These are phyloP conservation scores for Doryteuthis pealeii DNA, from an alignment of 1,140 invertebrate species.

Conservation along the genomic window DNA sequence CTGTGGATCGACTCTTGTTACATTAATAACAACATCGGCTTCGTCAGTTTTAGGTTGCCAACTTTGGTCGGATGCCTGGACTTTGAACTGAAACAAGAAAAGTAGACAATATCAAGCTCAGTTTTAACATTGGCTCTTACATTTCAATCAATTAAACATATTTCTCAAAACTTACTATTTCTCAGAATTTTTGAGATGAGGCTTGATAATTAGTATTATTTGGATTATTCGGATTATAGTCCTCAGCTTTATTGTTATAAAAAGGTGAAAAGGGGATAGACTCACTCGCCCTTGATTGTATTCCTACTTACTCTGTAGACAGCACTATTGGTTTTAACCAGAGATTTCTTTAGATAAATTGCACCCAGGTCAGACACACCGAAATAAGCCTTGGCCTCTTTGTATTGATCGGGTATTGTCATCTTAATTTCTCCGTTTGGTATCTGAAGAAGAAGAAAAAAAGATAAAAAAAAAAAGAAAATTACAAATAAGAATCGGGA, in stretches of 20 bases:
- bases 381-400: not conserved
- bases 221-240: too few relatives aligned
- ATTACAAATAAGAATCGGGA: too few relatives aligned
- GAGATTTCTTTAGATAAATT: not conserved
- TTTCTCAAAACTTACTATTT: too few relatives aligned
- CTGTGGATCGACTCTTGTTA: conserved; percentile 20
- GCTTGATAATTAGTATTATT: too few relatives aligned
- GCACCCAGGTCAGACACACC: not conserved
- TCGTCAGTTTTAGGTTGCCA: conserved; percentile 32
- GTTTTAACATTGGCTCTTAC: too few relatives aligned
- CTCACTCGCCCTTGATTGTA: too few relatives aligned
- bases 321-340: not conserved
- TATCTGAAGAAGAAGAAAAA: not conserved
- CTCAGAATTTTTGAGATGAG: too few relatives aligned
- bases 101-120: too few relatives aligned
- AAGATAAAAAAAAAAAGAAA: too few relatives aligned
- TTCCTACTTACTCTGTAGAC: not conserved
- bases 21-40: conserved; percentile 27
- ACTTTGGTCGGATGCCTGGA: conserved; percentile 35
- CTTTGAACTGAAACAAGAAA: conserved; percentile 28
- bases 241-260: too few relatives aligned
- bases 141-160: too few relatives aligned
- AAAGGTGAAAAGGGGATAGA: too few relatives aligned
- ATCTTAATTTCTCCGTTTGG: not conserved
- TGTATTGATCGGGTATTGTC: not conserved